These are phyloP conservation scores for Mixornis gularis DNA, from an alignment of 2,113 vertebrate species.

Conservation along the genomic window DNA sequence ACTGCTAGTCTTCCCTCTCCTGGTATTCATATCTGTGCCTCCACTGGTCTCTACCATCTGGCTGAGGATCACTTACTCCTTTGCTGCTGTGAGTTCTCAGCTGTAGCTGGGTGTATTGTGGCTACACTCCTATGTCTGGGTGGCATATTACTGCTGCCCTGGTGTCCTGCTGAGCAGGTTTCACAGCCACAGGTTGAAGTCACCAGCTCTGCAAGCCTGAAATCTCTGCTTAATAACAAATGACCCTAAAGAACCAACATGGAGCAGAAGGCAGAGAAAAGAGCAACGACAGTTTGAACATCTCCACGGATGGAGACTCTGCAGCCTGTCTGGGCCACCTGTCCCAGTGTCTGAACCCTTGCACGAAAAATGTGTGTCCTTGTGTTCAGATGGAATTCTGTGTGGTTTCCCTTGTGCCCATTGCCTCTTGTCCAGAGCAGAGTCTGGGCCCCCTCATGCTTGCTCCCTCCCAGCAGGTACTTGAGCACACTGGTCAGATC, in stretches of 20 bases:
- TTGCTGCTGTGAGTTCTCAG: conserved; percentile 73
- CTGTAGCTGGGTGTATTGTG: not conserved
- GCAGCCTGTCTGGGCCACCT: not conserved
- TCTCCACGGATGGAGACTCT: not conserved
- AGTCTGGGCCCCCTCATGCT: not conserved
- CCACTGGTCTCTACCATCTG: conserved; percentile 75
- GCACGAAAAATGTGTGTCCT: not conserved
- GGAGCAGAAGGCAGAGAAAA: not conserved
- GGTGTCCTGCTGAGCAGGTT: not conserved
- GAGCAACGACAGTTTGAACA: not conserved
- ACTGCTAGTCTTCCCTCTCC: conserved; percentile 78
- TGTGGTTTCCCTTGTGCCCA: not conserved
- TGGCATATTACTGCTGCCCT: not conserved
- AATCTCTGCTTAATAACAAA: not conserved
- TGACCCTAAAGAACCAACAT: not conserved
- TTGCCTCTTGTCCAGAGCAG: not conserved
- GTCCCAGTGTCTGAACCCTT: not conserved
- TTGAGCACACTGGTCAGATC: not conserved
- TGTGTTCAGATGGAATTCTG: not conserved
- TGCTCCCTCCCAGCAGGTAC: not conserved
- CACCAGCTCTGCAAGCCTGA: not conserved
- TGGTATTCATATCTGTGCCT: conserved; percentile 78
- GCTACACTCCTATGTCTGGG: not conserved
- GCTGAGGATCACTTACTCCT: conserved; percentile 80
- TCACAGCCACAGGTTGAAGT: not conserved